phyloP scores from a whole-genome alignment of 2,888 invertebrate species.

The Sarcophaga variegata region DNA sequence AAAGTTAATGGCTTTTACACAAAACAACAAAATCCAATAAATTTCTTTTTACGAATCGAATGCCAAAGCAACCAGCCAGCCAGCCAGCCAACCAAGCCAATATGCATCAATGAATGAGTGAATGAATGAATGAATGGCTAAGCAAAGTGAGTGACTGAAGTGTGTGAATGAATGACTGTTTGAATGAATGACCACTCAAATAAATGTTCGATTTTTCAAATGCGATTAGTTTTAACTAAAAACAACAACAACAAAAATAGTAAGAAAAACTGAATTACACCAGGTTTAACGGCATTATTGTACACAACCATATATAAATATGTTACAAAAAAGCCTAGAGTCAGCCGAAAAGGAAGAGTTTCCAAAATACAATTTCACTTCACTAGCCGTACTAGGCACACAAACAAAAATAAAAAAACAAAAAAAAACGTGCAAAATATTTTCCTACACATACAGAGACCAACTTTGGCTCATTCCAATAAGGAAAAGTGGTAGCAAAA shows the following conservation, averaged over 20 bases:
- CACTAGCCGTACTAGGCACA: conserved; percentile 18
- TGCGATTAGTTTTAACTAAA: background rate
- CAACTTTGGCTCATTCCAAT: background rate
- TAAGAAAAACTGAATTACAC: conserved; percentile 36
- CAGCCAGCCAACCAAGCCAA: conserved; percentile 38
- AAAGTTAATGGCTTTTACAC: conserved; percentile 60
- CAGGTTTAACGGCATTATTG: conserved; percentile 47
- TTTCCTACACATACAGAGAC: conserved; percentile 6
- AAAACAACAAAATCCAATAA: conserved; percentile 44
- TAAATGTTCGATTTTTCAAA: conserved; percentile 59
- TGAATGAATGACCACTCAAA: conserved; percentile 53
- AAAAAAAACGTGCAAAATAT: conserved; percentile 13
- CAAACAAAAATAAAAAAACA: no score
- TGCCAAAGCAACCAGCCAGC: background rate
- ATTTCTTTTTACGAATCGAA: conserved; percentile 48
- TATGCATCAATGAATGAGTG: no score
- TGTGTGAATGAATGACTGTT: conserved; percentile 1
- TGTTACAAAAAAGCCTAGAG: background rate
- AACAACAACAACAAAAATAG: background rate
- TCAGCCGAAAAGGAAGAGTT: conserved; percentile 17
- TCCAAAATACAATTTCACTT: conserved; percentile 43
- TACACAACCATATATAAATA: conserved; percentile 19
- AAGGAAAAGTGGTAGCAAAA: background rate
- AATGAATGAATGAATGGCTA: no score
- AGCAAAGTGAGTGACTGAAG: conserved; percentile 35